A percentile compares a stretch with the other conserved stretches of the same genome.
Conservation (phyloP, 2,797 vertebrate genomes). For the Ctenopoma multispine region DNA sequence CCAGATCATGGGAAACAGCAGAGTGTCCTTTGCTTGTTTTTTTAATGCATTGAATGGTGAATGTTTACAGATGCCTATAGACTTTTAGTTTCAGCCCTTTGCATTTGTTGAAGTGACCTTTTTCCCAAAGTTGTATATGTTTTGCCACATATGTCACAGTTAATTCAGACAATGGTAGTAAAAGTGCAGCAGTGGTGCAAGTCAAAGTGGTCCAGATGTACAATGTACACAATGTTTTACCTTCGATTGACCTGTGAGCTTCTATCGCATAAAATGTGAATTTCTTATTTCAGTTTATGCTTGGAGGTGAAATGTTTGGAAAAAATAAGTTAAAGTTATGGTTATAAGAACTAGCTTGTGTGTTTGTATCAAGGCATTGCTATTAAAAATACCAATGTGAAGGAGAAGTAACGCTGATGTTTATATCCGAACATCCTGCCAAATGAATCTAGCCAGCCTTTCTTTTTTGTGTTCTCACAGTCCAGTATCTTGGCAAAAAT, state of each 20-base stretch:
- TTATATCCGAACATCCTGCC: conserved; percentile 3
- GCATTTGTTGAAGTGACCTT: not conserved
- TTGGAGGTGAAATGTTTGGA: no score
- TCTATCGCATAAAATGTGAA: no score
- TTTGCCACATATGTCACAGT: not conserved
- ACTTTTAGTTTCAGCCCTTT: not conserved
- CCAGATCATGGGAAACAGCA: conserved; percentile 35
- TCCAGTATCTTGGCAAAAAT: conserved; percentile 11
- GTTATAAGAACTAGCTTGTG: not conserved
- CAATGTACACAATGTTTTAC: no score
- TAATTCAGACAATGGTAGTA: not conserved
- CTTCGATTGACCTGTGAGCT: no score
- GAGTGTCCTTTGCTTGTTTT: conserved; percentile 26
- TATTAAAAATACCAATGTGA: conserved; percentile 6
- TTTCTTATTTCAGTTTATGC: conserved; percentile 4
- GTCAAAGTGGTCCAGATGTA: no score
- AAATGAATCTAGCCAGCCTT: conserved; percentile 9
- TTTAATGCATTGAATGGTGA: no score
- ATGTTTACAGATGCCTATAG: not conserved
- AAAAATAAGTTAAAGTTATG: not conserved
- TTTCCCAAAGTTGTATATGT: no score
- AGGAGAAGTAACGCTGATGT: conserved; percentile 16
- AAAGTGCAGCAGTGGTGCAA: no score
- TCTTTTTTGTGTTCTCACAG: conserved; percentile 22
- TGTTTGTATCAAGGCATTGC: not conserved